Conservation (phyloP, 2,113 vertebrate genomes). For the Forbesichthys papilliferus region DNA sequence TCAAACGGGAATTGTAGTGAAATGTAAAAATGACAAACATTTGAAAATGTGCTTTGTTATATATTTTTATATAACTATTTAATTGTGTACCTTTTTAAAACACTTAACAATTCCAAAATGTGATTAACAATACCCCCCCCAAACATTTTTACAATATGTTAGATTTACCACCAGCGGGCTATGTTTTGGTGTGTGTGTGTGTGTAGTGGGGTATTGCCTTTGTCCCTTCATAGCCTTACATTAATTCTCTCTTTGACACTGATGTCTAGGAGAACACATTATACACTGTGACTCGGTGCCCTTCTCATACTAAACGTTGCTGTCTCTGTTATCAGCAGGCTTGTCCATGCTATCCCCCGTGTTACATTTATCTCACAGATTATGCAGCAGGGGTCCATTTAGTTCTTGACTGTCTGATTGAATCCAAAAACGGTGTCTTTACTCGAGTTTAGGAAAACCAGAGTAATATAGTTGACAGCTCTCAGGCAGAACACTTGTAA, state of each 20-base stretch:
- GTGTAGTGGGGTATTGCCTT: conserved; percentile 37
- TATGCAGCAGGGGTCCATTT: neutral
- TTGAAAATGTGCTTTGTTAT: no score
- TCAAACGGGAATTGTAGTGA: no score
- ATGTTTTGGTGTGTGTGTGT: neutral
- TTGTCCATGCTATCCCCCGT: neutral
- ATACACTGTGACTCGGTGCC: conserved; percentile 13
- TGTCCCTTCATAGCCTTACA: conserved; percentile 38
- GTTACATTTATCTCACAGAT: neutral
- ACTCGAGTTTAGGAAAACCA: neutral
- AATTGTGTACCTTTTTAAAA: no score
- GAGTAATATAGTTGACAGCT: neutral
- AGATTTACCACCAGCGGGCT: no score
- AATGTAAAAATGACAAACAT: no score
- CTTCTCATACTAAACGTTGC: neutral
- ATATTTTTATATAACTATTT: no score
- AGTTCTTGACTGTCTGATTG: conserved; percentile 1
- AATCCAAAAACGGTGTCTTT: neutral
- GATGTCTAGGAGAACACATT: neutral
- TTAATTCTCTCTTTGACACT: conserved; percentile 12
- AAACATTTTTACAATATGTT: no score
- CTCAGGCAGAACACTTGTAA: neutral
- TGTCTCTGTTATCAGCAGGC: neutral
- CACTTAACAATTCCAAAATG: no score
- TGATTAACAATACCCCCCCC: no score